phyloP scores from a whole-genome alignment of 2,113 vertebrate species.

The Percina caprodes region DNA sequence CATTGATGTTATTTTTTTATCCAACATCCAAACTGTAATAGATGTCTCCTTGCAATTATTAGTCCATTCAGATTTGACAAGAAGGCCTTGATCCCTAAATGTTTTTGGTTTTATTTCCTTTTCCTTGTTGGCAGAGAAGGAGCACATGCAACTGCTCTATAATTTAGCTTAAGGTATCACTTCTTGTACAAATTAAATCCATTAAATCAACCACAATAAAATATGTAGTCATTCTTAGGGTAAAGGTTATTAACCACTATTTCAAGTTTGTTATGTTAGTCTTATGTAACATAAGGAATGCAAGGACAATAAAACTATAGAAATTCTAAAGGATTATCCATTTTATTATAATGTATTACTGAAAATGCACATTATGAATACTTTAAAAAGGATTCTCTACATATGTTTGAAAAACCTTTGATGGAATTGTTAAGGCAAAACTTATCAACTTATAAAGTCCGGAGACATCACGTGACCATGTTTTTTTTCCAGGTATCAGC shows the following conservation, averaged over 20 bases:
- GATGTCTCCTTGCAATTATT: slow-evolving; percentile 20
- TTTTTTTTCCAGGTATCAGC: neutral
- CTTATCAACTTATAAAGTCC: neutral
- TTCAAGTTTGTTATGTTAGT: neutral
- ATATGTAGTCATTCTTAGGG: no score
- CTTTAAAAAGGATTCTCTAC: neutral
- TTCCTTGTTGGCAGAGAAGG: neutral
- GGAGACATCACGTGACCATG: neutral
- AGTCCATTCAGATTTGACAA: neutral
- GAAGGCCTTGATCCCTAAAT: neutral
- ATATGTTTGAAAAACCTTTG: neutral
- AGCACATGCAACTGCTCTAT: neutral
- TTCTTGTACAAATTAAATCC: neutral
- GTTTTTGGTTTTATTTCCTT: neutral
- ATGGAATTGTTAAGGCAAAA: neutral
- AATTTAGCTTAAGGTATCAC: neutral
- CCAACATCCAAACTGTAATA: neutral
- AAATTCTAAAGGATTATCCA: neutral
- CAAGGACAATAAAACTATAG: neutral
- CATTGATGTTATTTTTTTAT: neutral
- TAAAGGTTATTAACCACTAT: neutral
- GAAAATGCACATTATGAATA: neutral
- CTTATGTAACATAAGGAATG: neutral
- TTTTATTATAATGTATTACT: no score
- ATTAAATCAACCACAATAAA: neutral